These are phyloP conservation scores for Cyrtodaria siliqua DNA, from an alignment of 2,888 invertebrate genomes.

Conservation along the genomic window DNA sequence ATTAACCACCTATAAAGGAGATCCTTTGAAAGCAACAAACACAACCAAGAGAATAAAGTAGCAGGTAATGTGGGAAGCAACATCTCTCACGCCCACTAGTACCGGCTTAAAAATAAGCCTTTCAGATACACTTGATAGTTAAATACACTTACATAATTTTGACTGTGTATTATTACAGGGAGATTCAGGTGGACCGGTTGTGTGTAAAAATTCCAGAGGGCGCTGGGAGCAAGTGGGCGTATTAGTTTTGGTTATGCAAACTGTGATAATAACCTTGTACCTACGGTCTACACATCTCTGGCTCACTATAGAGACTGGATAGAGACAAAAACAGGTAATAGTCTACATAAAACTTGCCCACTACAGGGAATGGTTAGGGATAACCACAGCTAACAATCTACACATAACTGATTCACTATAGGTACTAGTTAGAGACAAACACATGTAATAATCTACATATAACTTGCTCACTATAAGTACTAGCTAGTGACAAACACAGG, in stretches of 20 bases:
- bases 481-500: too few relatives aligned
- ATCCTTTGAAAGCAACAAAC: too few relatives aligned
- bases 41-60: too few relatives aligned
- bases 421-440: constrained; percentile 39
- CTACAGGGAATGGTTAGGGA: constrained; percentile 46
- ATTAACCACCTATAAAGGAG: too few relatives aligned
- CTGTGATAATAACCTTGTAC: constrained; percentile 38
- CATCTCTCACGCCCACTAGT: too few relatives aligned
- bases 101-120: too few relatives aligned
- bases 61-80: too few relatives aligned
- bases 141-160: too few relatives aligned
- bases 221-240: constrained; percentile 52
- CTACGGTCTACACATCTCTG: constrained; percentile 36
- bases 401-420: constrained; percentile 33
- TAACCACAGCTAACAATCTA: constrained; percentile 21
- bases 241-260: constrained; percentile 39
- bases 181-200: constrained; percentile 53
- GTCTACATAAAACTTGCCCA: constrained; percentile 29
- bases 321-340: constrained; percentile 21
- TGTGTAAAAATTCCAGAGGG: constrained; percentile 31
- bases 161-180: constrained; percentile 41
- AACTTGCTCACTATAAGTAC: too few relatives aligned
- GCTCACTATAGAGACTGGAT: constrained; percentile 44
- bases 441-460: constrained; percentile 31
- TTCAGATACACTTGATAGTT: too few relatives aligned